Evolutionary conservation across 1,140 invertebrate genomes (phyloP).

Genomic region (Potamilus streckersoni): DNA sequence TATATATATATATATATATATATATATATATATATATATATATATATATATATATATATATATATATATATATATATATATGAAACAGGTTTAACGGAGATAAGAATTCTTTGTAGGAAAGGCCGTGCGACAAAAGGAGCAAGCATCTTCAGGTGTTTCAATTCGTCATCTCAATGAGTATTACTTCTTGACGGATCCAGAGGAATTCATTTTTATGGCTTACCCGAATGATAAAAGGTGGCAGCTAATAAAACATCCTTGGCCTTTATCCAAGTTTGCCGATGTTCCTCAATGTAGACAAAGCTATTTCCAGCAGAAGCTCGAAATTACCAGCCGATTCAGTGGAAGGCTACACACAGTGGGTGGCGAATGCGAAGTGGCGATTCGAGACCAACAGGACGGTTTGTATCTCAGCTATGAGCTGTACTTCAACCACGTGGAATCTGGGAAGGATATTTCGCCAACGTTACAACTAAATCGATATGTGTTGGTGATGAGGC

Average conservation of each 20-base stretch:
- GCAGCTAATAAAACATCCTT: constrained; percentile 46
- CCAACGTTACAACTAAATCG: constrained; percentile 19
- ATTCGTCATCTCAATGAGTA: constrained; percentile 44
- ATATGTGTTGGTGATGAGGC: constrained; percentile 16
- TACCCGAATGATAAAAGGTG: constrained; percentile 40
- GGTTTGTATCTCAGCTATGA: constrained; percentile 4
- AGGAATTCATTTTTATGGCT: constrained; percentile 45
- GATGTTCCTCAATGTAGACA: constrained; percentile 21
- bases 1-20: too few species aligned
- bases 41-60: too few species aligned
- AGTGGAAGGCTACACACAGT: constrained; percentile 3
- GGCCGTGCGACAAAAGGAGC: constrained; percentile 29
- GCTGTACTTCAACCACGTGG: constrained; percentile 20
- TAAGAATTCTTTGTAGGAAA: constrained; percentile 17
- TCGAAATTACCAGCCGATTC: constrained; percentile 26
- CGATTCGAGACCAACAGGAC: not conserved
- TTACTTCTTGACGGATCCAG: constrained; percentile 54
- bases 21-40: too few species aligned
- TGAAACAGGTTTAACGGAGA: too few species aligned
- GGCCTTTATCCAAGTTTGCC: constrained; percentile 36
- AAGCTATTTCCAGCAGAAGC: constrained; percentile 21
- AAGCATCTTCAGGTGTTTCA: constrained; percentile 5
- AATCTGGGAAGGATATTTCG: constrained; percentile 7
- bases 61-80: too few species aligned
- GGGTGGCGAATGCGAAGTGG: not conserved